phyloP scores from a whole-genome alignment of 2,113 vertebrate species.

The Lagopus muta region DNA sequence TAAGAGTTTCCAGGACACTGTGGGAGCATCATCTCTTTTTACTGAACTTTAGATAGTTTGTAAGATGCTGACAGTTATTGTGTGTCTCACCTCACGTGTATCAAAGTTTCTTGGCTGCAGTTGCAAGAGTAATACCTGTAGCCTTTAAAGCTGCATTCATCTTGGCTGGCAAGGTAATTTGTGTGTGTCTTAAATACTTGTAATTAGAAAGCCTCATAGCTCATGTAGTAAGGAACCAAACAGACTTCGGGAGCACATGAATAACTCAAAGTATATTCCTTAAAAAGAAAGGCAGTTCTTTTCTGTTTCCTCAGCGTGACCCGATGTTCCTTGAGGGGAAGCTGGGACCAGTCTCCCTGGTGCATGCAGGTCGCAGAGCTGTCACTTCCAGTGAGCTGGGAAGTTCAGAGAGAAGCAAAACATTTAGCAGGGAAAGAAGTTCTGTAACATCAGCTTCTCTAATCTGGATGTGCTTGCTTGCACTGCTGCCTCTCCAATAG shows the following conservation, averaged over 20 bases:
- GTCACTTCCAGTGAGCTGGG: neutral
- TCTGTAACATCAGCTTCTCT: slow-evolving; percentile 59
- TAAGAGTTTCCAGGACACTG: neutral
- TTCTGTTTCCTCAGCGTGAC: slow-evolving; percentile 6
- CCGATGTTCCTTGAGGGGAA: slow-evolving; percentile 23
- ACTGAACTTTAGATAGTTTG: neutral
- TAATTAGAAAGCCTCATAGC: neutral
- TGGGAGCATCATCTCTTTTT: neutral
- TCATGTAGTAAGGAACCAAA: neutral
- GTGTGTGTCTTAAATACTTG: slow-evolving; percentile 18
- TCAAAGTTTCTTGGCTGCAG: neutral
- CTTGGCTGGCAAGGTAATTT: slow-evolving; percentile 29
- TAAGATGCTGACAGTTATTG: neutral
- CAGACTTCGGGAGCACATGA: neutral
- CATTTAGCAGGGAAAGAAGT: neutral
- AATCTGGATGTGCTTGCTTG: neutral
- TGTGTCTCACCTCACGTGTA: neutral
- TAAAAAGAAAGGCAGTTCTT: slow-evolving; percentile 8
- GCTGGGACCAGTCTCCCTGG: neutral
- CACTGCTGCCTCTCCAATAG: slow-evolving; percentile 62
- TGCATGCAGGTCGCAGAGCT: slow-evolving; percentile 8
- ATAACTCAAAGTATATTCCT: slow-evolving; percentile 44
- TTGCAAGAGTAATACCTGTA: neutral
- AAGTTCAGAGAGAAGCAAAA: slow-evolving; percentile 49
- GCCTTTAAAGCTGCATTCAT: neutral